phyloP scores from a whole-genome alignment of 1,140 invertebrate genomes.

The Sipha flava region DNA sequence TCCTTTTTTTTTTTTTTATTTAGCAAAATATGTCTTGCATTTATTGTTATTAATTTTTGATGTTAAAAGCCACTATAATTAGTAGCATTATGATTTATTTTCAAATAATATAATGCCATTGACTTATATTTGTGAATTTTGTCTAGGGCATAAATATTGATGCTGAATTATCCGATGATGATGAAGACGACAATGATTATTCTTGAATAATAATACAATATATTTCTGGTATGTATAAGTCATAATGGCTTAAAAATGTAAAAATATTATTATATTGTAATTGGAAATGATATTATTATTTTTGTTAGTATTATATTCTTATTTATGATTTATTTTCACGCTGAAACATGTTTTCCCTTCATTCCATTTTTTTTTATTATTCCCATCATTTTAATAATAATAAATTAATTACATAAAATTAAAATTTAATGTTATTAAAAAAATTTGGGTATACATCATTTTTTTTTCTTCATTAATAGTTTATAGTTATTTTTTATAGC shows the following conservation, averaged over 20 bases:
- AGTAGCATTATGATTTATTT: too few relatives aligned
- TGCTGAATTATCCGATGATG: constrained; percentile 14
- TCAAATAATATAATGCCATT: too few relatives aligned
- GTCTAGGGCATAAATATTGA: constrained; percentile 16
- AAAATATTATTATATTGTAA: not conserved
- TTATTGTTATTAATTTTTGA: too few relatives aligned
- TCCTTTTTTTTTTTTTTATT: too few relatives aligned
- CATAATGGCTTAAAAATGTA: not conserved
- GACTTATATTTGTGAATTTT: not conserved
- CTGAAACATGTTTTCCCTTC: not conserved
- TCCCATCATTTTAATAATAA: not conserved
- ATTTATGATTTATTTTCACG: constrained; percentile 1
- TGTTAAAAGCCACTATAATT: too few relatives aligned
- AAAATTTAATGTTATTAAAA: not conserved
- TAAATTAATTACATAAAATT: not conserved
- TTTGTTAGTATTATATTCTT: not conserved
- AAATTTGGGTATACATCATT: not conserved
- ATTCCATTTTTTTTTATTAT: not conserved
- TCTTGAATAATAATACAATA: not conserved
- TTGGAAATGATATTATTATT: not conserved
- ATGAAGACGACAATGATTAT: not conserved
- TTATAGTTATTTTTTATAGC: not conserved
- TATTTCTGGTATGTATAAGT: not conserved
- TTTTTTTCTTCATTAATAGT: not conserved
- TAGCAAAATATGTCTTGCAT: too few relatives aligned